phyloP scores from a whole-genome alignment of 2,888 invertebrate genomes.

The Drosophila niveifrons region DNA sequence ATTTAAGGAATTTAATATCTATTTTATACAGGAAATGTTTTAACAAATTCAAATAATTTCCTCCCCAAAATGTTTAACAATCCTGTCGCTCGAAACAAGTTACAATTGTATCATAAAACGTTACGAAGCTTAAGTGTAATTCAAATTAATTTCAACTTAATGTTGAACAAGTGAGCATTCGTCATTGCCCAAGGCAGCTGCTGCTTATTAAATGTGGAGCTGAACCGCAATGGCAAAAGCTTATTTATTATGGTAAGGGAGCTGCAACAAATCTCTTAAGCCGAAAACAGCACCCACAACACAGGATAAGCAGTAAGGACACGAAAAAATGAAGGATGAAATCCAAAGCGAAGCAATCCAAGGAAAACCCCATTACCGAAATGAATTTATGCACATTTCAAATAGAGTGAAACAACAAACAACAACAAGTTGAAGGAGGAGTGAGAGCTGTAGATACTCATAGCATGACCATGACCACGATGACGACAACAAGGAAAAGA shows the following conservation, averaged over 20 bases:
- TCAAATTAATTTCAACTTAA: slow-evolving; percentile 57
- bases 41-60: too few relatives aligned
- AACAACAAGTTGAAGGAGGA: slow-evolving; percentile 40
- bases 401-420: slow-evolving; percentile 58
- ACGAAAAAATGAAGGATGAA: slow-evolving; percentile 22
- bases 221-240: slow-evolving; percentile 30
- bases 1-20: too few relatives aligned
- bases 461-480: slow-evolving; percentile 41
- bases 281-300: slow-evolving; percentile 55
- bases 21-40: too few relatives aligned
- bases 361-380: slow-evolving; percentile 75
- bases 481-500: slow-evolving; percentile 48
- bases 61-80: too few relatives aligned
- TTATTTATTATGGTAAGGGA: slow-evolving; percentile 61
- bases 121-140: slow-evolving; percentile 1
- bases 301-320: slow-evolving; percentile 3
- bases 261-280: slow-evolving; percentile 68
- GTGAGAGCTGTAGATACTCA: slow-evolving; percentile 9
- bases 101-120: background rate
- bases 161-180: background rate
- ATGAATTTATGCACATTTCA: slow-evolving; percentile 79
- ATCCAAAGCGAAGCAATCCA: slow-evolving; percentile 39
- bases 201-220: slow-evolving; percentile 52
- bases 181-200: slow-evolving; percentile 44
- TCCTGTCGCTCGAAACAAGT: too few relatives aligned